These are phyloP conservation scores for Heliconius nattereri DNA, from an alignment of 1,140 invertebrate species.

Conservation along the genomic window DNA sequence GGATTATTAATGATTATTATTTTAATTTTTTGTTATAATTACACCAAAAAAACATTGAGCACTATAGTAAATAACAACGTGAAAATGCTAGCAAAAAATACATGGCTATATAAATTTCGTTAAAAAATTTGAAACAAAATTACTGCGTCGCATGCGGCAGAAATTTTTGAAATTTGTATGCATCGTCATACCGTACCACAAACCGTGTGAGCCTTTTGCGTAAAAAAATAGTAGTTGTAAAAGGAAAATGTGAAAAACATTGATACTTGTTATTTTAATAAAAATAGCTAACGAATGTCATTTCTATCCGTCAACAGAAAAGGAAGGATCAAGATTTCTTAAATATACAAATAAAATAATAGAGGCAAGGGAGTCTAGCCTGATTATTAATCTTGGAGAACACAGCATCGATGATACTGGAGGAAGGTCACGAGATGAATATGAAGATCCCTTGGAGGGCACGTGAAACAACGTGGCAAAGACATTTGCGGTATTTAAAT, in stretches of 20 bases:
- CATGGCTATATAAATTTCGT: slow-evolving; percentile 4
- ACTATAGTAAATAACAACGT: neutral
- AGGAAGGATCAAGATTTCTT: too few relatives aligned
- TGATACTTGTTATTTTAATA: neutral
- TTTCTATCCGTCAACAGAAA: too few relatives aligned
- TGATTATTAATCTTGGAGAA: too few relatives aligned
- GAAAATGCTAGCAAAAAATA: neutral
- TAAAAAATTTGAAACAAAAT: slow-evolving; percentile 15
- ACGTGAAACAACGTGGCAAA: too few relatives aligned
- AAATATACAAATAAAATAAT: too few relatives aligned
- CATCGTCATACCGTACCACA: slow-evolving; percentile 3
- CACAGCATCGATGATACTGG: too few relatives aligned
- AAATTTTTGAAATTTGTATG: slow-evolving; percentile 18
- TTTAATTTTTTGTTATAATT: neutral
- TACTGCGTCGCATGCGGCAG: slow-evolving; percentile 6
- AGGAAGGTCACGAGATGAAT: too few relatives aligned
- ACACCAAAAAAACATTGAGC: neutral
- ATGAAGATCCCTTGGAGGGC: too few relatives aligned
- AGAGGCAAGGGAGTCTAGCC: too few relatives aligned
- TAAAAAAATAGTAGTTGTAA: slow-evolving; percentile 19
- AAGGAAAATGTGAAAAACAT: slow-evolving; percentile 1
- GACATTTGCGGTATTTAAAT: too few relatives aligned
- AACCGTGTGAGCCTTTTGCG: slow-evolving; percentile 4
- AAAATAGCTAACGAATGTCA: neutral
- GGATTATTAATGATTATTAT: neutral